Base-by-base conservation (phyloP, 2,797 vertebrate species). In the Anguilla obscura region DNA sequence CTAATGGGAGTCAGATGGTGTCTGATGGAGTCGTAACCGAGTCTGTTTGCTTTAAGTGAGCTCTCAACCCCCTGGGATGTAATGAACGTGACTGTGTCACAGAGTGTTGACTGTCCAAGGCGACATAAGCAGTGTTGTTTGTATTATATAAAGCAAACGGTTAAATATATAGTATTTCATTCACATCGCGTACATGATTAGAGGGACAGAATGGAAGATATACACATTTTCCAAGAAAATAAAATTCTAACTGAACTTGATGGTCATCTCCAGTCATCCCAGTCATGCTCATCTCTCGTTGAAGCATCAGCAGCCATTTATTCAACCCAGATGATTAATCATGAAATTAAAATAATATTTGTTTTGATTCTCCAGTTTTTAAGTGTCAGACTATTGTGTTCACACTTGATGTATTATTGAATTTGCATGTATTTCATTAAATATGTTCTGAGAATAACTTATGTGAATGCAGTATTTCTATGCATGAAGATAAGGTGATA, bases 1-100 rank as follows among this genome's bases (percentile, higher is more conserved):
- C 50, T 52, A 1, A 7, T 52, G 50, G 6, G 50, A 52, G 50
- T 52, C 50, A 99, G 95, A 96, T 16, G 24, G 16, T 7, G 7
- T 85, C 7, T 48, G 71, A 83, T 48, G 89, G 45, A 76, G 85
- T 86, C 85, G 36, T 24, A 18, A 24, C 16, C 3, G 60, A 66
- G 85, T 87, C 87, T 71, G 27, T 40, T 79, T 14, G 71, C 87
- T 60, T 71, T 69, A 85, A 79, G 74, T 87, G 87, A 66, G 84
- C 85, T 89, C 45, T 82, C 79, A 82, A 30, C 5, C 21, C 36
- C 40, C 14, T 9, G 79, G 18, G 79, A 82, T 21, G 21, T n/a
- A 82, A n/a, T 86, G 36, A 56, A 79, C 86, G 1, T n/a, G 71
- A 86, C 85, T 85, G 86, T 90, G 40, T 54, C 2, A 30, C 24